Percentiles rank a stretch among this genome's conserved stretches.
phyloP scores from a whole-genome alignment of 2,888 invertebrate genomes.

The Trachelus troglodyta region DNA sequence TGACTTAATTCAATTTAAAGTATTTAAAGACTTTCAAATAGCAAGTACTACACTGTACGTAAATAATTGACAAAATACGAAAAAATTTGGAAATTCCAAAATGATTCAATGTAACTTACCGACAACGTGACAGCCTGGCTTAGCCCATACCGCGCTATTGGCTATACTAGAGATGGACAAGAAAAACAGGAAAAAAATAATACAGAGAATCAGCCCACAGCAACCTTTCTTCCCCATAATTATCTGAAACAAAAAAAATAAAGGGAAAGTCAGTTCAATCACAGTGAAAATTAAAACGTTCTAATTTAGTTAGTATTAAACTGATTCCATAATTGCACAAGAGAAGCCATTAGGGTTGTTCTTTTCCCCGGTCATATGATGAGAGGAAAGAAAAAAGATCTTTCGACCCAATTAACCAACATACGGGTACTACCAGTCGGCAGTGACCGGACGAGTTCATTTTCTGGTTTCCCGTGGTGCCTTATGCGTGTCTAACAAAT shows the following conservation, averaged over 20 bases:
- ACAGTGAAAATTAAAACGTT: neutral
- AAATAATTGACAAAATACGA: neutral
- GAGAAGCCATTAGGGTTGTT: neutral
- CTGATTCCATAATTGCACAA: neutral
- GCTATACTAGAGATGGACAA: neutral
- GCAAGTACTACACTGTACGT: neutral
- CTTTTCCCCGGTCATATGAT: neutral
- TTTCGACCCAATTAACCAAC: neutral
- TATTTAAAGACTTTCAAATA: neutral
- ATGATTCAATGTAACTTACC: slow-evolving; percentile 68
- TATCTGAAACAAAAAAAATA: neutral
- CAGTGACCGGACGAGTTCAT: neutral
- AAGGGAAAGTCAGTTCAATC: neutral
- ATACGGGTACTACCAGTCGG: neutral
- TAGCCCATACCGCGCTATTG: slow-evolving; percentile 73
- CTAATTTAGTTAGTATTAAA: neutral
- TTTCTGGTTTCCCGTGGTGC: neutral
- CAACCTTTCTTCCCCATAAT: neutral
- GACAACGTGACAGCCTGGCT: slow-evolving; percentile 84
- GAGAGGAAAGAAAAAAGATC: neutral
- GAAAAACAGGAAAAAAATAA: neutral
- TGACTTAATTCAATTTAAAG: neutral
- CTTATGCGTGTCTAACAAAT: neutral
- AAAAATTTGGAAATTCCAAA: neutral
- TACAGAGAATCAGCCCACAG: neutral